Percentiles rank a stretch among this genome's conserved stretches.
Conservation (phyloP, 1,140 invertebrate genomes). For the Oryctes rhinoceros region DNA sequence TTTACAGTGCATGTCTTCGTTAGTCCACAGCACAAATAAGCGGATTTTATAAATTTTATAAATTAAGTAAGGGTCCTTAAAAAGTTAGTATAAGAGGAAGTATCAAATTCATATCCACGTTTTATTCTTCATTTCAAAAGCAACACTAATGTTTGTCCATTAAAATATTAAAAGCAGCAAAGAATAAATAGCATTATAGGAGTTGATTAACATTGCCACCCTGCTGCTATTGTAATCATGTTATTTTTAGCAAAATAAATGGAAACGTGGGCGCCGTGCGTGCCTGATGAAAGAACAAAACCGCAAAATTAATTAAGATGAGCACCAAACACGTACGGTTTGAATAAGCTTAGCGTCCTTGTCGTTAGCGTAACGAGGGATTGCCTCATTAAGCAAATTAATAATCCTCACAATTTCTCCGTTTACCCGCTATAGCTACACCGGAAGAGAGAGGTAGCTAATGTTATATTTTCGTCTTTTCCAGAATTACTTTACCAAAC, state of each 20-base stretch:
- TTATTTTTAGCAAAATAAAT: background rate
- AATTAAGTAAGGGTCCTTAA: no score
- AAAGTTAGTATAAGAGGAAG: no score
- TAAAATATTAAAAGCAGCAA: no score
- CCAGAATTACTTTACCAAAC: background rate
- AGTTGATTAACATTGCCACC: no score
- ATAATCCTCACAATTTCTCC: constrained; percentile 16
- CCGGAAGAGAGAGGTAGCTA: background rate
- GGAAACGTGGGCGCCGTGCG: background rate
- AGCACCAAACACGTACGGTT: background rate
- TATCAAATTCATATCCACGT: no score
- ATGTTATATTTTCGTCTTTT: background rate
- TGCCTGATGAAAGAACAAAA: background rate
- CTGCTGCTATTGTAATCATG: background rate
- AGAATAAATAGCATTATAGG: no score
- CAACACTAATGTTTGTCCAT: no score
- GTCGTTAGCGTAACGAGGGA: background rate
- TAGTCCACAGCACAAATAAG: no score
- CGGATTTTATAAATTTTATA: no score
- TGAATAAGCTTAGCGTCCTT: background rate
- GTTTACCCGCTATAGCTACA: background rate
- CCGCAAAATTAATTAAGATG: constrained; percentile 6
- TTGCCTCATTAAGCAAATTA: constrained; percentile 17
- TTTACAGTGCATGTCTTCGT: no score
- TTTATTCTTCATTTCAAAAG: no score